phyloP scores from a whole-genome alignment of 2,113 vertebrate genomes.

The Tetraodon nigroviridis region DNA sequence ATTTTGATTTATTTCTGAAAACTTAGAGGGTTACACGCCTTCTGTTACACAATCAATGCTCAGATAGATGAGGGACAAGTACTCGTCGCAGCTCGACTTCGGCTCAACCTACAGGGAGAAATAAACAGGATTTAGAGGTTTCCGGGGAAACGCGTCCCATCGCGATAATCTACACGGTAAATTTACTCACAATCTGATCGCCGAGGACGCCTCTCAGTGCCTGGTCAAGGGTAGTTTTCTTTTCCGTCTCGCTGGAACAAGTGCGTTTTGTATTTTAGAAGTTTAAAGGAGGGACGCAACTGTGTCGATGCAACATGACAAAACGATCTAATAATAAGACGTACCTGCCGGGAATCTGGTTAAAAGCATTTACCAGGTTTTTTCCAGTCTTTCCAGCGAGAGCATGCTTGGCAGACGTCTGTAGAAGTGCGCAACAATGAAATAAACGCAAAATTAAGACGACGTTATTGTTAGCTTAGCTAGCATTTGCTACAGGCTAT shows the following conservation, averaged over 20 bases:
- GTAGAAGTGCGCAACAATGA: background rate
- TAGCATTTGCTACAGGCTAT: constrained; percentile 22
- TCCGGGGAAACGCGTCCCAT: too few species aligned
- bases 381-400: constrained; percentile 82
- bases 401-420: constrained; percentile 84
- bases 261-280: background rate
- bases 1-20: too few species aligned
- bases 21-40: constrained; percentile 67
- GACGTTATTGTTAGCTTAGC: constrained; percentile 32
- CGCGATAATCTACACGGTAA: background rate
- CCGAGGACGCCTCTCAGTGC: constrained; percentile 89
- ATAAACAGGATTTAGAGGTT: background rate
- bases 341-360: constrained; percentile 89
- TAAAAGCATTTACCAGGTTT: constrained; percentile 79
- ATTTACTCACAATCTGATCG: constrained; percentile 88
- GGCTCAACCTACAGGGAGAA: constrained; percentile 79
- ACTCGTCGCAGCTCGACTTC: constrained; percentile 83
- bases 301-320: too few species aligned
- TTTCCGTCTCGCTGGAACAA: constrained; percentile 87
- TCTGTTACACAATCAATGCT: constrained; percentile 92
- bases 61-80: constrained; percentile 90
- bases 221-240: constrained; percentile 94
- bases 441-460: background rate
- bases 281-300: background rate
- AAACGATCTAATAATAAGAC: constrained; percentile 4